Base-by-base conservation (phyloP, 2,888 invertebrate species). In the Hypomecis atomaria region DNA sequence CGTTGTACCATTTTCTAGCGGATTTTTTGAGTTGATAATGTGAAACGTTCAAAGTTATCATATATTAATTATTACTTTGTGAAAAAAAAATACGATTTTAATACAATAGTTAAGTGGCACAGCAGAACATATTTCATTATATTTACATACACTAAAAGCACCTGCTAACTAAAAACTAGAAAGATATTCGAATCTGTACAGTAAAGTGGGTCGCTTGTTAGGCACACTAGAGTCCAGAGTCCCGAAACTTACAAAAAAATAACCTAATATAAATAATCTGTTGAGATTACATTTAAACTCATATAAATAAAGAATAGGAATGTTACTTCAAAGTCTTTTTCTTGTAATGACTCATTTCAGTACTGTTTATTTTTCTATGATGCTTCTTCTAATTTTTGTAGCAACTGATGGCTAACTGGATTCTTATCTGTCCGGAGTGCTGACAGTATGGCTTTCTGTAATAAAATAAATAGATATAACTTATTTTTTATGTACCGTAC, bases 381-480 rank as follows among this genome's bases (percentile, higher is more conserved):
- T 44, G 70, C 73, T 72, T 78, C 76, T 71, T 78, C 75, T 52
- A 87, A 67, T 75, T 86, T 88, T 73, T 81, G 79, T 37, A 86
- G 70, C 43, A 90, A 74, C 55, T 75, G 76, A 53, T 73, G 83
- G 59, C 78, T 76, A 10, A 74, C 78, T 8, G 81, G 77, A 60
- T 73, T 79, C 9, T 67, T 71, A 59, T 86, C 85, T 5, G 78
- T 78, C 70, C 86, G 79, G 64, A 92, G 71, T 1, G 80, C 73
- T 13, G 78, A 70, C 63, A 89, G 66, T 68, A 91, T 82, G 43
- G 86, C 65, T 75, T 81, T 87, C 91, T 91, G 87, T 60, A 88
- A 89, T 63, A 80, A 83, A 73, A 66, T 10, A 5, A 37, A 11
- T 7, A 33, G 4, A 11, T 49, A 45, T 45, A 9, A 40, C 11